Evolutionary conservation across 2,888 invertebrate genomes (phyloP).

Genomic region (Microctonus brassicae): DNA sequence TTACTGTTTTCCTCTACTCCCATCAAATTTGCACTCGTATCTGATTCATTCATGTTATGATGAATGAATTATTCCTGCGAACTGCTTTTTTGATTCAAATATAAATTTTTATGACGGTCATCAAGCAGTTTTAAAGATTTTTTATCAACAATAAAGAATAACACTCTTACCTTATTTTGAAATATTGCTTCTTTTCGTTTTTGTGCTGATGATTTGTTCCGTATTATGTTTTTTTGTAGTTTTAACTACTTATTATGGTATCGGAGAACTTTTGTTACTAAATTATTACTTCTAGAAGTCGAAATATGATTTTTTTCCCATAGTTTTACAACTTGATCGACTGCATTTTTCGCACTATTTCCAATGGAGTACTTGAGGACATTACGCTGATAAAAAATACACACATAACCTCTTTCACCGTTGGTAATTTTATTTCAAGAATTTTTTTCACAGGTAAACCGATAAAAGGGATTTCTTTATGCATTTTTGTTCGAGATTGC

Average conservation of each 20-base stretch:
- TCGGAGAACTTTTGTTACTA: slow-evolving; percentile 26
- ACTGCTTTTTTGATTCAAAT: slow-evolving; percentile 28
- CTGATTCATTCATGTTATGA: background rate
- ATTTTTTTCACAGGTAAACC: slow-evolving; percentile 19
- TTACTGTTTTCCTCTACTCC: no score
- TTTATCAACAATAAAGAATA: slow-evolving; percentile 26
- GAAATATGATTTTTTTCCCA: no score
- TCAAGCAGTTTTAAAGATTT: slow-evolving; percentile 32
- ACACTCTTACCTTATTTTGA: slow-evolving; percentile 13
- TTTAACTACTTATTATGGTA: slow-evolving; percentile 24
- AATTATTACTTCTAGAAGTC: slow-evolving; percentile 14
- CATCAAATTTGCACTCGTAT: no score
- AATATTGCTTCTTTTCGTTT: background rate
- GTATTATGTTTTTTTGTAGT: no score
- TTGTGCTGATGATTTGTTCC: background rate
- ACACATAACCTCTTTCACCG: slow-evolving; percentile 26
- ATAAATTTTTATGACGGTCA: slow-evolving; percentile 15
- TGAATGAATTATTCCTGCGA: background rate
- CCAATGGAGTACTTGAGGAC: no score
- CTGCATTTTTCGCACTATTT: no score
- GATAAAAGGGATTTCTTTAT: slow-evolving; percentile 16
- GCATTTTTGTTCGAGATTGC: no score
- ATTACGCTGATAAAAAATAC: slow-evolving; percentile 14
- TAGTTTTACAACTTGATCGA: no score
- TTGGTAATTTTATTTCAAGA: slow-evolving; percentile 15